Conservation (phyloP, 1,140 invertebrate genomes). For the Drosophila guanche region DNA sequence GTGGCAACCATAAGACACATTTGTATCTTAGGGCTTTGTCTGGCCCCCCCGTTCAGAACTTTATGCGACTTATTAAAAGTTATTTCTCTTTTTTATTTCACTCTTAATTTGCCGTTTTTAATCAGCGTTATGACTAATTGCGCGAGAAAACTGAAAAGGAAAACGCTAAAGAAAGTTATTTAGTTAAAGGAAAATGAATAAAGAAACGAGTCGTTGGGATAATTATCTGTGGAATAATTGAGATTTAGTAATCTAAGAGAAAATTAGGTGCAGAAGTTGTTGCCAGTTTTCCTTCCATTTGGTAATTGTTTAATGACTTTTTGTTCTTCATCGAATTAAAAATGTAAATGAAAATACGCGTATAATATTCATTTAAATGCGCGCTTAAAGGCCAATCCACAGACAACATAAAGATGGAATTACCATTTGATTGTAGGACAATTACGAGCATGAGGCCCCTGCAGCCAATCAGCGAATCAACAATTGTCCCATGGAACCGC, state of each 20-base stretch:
- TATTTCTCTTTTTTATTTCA: slow-evolving; percentile 40
- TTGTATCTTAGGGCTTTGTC: slow-evolving; percentile 63
- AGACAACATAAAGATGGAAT: neutral
- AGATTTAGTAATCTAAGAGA: no score
- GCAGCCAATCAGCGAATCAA: slow-evolving; percentile 35
- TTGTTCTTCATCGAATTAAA: neutral
- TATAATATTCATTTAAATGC: neutral
- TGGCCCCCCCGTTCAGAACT: slow-evolving; percentile 42
- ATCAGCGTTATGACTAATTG: slow-evolving; percentile 69
- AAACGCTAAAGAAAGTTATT: slow-evolving; percentile 24
- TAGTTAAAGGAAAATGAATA: neutral
- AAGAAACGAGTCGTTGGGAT: no score
- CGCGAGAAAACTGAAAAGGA: slow-evolving; percentile 19
- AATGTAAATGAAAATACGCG: neutral
- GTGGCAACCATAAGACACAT: slow-evolving; percentile 56
- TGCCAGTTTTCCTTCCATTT: no score
- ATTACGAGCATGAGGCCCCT: neutral
- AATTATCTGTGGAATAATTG: no score
- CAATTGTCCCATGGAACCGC: neutral
- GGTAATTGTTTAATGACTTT: no score
- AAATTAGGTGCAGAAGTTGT: no score
- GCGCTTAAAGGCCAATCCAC: neutral
- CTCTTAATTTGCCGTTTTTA: slow-evolving; percentile 62
- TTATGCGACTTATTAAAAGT: slow-evolving; percentile 75
- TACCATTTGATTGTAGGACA: slow-evolving; percentile 7